These are phyloP conservation scores for Chalcosyrphus nemorum DNA, from an alignment of 2,888 invertebrate species.

Conservation along the genomic window DNA sequence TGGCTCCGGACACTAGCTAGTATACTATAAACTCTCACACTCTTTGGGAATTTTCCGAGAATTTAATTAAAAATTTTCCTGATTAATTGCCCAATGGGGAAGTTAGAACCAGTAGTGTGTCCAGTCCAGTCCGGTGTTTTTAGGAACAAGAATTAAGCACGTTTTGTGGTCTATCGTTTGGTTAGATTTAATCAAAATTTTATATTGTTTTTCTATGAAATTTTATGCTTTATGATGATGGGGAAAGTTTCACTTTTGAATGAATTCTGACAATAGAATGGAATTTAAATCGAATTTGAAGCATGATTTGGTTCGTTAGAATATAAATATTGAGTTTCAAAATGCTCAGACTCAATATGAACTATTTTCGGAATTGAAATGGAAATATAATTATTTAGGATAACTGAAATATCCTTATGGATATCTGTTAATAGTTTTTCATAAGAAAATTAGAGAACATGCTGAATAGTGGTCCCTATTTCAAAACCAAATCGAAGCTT, in stretches of 20 bases:
- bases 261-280: not conserved
- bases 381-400: too few species aligned
- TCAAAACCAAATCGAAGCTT: too few species aligned
- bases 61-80: conserved; percentile 68
- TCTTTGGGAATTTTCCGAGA: conserved; percentile 3
- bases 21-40: conserved; percentile 30
- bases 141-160: conserved; percentile 8
- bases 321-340: too few species aligned
- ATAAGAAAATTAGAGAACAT: too few species aligned
- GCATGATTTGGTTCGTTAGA: too few species aligned
- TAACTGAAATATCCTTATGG: too few species aligned
- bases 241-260: not conserved
- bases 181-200: conserved; percentile 13
- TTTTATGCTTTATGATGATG: not conserved
- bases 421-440: too few species aligned
- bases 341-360: too few species aligned
- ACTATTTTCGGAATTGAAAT: too few species aligned
- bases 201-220: not conserved
- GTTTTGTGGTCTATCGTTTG: conserved; percentile 16
- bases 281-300: not conserved
- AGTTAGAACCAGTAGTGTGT: conserved; percentile 11
- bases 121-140: too few species aligned
- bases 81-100: conserved; percentile 48
- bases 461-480: too few species aligned
- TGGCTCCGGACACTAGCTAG: conserved; percentile 28